Conservation (phyloP, 2,113 vertebrate genomes). For the Chelonoidis abingdonii region DNA sequence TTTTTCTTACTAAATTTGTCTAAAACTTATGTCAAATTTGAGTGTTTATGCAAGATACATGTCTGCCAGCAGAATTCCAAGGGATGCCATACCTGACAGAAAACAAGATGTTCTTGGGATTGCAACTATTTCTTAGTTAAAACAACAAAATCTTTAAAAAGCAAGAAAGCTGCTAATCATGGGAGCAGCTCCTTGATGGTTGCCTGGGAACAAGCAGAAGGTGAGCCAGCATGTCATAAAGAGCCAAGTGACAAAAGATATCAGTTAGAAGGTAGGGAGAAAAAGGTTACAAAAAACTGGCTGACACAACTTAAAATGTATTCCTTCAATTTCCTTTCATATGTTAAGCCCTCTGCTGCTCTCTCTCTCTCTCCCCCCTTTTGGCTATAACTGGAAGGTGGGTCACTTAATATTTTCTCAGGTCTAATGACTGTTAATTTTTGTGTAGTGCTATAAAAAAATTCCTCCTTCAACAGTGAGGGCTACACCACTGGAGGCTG, state of each 20-base stretch:
- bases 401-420: not conserved
- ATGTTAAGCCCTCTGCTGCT: not conserved
- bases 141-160: not conserved
- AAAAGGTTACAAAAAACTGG: conserved; percentile 16
- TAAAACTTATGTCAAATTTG: conserved; percentile 15
- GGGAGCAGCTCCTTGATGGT: conserved; percentile 16
- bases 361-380: not conserved
- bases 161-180: conserved; percentile 28
- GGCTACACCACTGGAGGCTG: not conserved
- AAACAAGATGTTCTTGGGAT: not conserved
- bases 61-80: conserved; percentile 5
- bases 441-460: not conserved
- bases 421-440: not conserved
- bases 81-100: not conserved
- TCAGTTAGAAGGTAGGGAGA: conserved; percentile 35
- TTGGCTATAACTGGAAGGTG: not conserved
- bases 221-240: conserved; percentile 1
- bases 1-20: conserved; percentile 27
- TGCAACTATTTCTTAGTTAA: not conserved
- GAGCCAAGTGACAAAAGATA: conserved; percentile 1
- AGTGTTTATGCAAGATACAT: not conserved
- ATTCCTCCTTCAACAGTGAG: not conserved
- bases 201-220: conserved; percentile 40
- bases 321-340: not conserved
- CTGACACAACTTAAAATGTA: not conserved